Percentiles rank a stretch among this genome's conserved stretches.
These are phyloP conservation scores for Pseudolaguvia tuberculata DNA, from an alignment of 2,113 vertebrate genomes.

Conservation along the genomic window DNA sequence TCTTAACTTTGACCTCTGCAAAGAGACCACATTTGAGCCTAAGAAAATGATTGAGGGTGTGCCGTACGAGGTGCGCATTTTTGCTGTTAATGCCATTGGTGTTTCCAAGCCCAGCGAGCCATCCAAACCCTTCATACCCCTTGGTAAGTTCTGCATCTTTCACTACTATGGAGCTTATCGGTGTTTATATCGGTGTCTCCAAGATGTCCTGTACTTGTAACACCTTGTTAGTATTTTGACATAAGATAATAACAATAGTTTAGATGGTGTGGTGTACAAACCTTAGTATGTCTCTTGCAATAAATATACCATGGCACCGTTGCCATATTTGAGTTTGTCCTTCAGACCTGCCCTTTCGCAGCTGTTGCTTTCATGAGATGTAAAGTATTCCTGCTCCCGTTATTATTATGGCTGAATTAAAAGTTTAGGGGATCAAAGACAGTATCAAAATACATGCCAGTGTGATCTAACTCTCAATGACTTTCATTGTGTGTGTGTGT, in stretches of 20 bases:
- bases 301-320: conserved; percentile 2
- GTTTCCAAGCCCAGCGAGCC: conserved; percentile 93
- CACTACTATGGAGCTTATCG: neutral
- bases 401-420: conserved; percentile 69
- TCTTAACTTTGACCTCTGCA: conserved; percentile 93
- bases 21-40: conserved; percentile 91
- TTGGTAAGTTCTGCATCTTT: conserved; percentile 77
- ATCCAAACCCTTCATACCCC: conserved; percentile 88
- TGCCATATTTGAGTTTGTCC: conserved; percentile 18
- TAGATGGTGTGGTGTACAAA: neutral
- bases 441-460: conserved; percentile 49
- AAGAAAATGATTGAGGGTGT: conserved; percentile 99
- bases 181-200: neutral
- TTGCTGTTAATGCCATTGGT: conserved; percentile 91
- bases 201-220: neutral
- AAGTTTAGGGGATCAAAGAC: conserved; percentile 62
- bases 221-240: conserved; percentile 2
- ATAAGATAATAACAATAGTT: neutral
- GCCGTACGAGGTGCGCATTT: conserved; percentile 92
- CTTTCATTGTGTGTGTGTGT: conserved; percentile 16
- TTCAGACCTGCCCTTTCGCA: conserved; percentile 51
- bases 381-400: conserved; percentile 61
- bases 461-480: conserved; percentile 21
- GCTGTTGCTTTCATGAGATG: conserved; percentile 60
- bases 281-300: conserved; percentile 7